Evolutionary conservation across 2,797 vertebrate genomes (phyloP), one percentile per base, ranked within the genome.

Genomic region (Choloepus didactylus): DNA sequence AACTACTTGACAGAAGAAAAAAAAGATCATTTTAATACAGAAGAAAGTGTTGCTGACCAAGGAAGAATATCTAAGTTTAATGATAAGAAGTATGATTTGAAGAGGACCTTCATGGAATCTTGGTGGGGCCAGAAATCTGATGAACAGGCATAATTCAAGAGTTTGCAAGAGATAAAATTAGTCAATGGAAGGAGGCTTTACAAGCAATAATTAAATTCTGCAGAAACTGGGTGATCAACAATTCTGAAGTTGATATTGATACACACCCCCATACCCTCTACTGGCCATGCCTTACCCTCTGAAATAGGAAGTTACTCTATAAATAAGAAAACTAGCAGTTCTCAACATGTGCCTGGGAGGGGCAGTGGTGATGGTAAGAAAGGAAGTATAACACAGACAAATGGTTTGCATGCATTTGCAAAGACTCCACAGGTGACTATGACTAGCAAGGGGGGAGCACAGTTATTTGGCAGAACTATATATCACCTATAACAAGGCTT

Each of bases 1-100:
- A 91, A 89, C 29, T 73, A n/a, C 54, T 89, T 89, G 59, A 69
- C 66, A 85, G n/a, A 89, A 91, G 66, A 95, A 94, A 69, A 25
- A 91, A 92, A 18, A 19, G 46, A 87, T 79, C 25, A 85, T 80
- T 91, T 93, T 79, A 93, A 79, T 64, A 89, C 35, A 91, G 35
- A 89, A 93, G 54, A 86, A 51, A 97, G 54, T 19, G 70, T 0
- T 84, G 56, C 3, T 91, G n/a, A 86, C 51, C 44, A 86, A 90
- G 35, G 35, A 91, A 87, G 59, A 93, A 56, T 56, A 90, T 67
- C 64, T 46, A 38, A 56, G 38, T 86, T 93, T 94, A 75, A 80
- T 73, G 70, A 23, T n/a, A 89, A 79, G 62, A 90, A 69, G 38
- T 23, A 82, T 44, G 79, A 41, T 6, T 84, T 19, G 19, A 79